A percentile compares a stretch with the other conserved stretches of the same genome.
These are phyloP conservation scores for Pipistrellus pygmaeus DNA, from an alignment of 2,797 vertebrate genomes.

Conservation along the genomic window DNA sequence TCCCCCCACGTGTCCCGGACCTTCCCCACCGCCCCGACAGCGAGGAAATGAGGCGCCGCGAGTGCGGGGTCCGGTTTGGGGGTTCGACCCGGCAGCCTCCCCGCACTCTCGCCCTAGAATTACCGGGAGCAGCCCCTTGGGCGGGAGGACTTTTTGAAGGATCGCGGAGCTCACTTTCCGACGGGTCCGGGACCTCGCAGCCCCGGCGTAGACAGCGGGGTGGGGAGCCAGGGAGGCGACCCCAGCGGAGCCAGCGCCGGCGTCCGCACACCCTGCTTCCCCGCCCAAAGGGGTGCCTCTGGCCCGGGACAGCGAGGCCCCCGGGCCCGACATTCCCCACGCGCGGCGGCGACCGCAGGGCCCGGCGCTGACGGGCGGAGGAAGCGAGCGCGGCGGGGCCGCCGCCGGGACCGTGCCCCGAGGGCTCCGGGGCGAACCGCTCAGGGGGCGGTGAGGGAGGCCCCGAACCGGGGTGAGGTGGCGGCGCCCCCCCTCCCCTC, in stretches of 20 bases:
- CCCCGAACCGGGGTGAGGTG: slow-evolving; percentile 26
- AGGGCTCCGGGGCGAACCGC: neutral
- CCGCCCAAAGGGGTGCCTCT: neutral
- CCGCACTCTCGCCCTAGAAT: neutral
- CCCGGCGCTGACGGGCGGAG: slow-evolving; percentile 60
- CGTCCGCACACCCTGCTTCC: neutral
- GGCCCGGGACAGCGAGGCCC: slow-evolving; percentile 45
- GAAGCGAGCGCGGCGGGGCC: neutral
- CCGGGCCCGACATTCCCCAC: neutral
- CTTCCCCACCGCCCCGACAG: neutral
- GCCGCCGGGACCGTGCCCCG: neutral
- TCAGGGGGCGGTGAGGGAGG: neutral
- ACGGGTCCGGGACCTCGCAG: neutral
- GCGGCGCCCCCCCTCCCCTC: slow-evolving; percentile 34
- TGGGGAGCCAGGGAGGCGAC: too few relatives aligned
- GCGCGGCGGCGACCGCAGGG: slow-evolving; percentile 52
- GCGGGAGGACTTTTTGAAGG: neutral
- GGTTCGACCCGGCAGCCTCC: neutral
- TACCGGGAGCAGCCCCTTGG: neutral
- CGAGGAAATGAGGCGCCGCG: neutral
- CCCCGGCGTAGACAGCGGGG: neutral
- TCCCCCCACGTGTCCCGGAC: slow-evolving; percentile 63
- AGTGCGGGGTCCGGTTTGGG: neutral
- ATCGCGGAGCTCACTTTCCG: slow-evolving; percentile 28
- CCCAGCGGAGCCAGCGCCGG: neutral